Percentiles rank a stretch among this genome's conserved stretches.
Evolutionary conservation across 1,140 invertebrate genomes (phyloP).

Genomic region (Bombus pyrosoma): DNA sequence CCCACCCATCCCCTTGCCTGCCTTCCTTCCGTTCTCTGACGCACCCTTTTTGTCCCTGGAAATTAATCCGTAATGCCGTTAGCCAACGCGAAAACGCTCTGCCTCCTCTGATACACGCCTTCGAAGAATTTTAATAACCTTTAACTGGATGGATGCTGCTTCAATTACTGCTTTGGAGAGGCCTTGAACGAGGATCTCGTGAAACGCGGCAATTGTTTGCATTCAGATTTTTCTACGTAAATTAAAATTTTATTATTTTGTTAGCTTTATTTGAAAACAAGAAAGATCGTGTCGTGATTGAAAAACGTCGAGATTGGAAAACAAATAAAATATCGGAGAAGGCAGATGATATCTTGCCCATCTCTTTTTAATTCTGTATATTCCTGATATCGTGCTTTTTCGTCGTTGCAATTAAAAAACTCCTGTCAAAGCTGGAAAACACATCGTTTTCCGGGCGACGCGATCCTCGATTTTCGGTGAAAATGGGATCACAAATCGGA

Average conservation of each 20-base stretch:
- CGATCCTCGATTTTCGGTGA: not conserved
- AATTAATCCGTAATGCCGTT: slow-evolving; percentile 48
- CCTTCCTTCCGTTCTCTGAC: not conserved
- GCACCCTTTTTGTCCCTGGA: slow-evolving; percentile 42
- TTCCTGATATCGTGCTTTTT: slow-evolving; percentile 1
- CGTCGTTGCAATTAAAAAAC: not conserved
- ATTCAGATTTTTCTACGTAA: not conserved
- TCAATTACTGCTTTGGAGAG: not conserved
- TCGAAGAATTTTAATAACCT: slow-evolving; percentile 32
- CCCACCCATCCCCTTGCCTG: not conserved
- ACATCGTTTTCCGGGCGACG: not conserved
- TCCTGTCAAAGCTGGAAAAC: not conserved
- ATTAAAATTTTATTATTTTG: not conserved
- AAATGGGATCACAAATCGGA: not conserved
- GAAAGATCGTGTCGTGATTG: not conserved
- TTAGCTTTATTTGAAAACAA: not conserved
- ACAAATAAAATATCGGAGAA: not conserved
- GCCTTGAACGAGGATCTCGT: not conserved
- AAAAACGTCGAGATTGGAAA: not conserved
- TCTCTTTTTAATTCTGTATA: not conserved
- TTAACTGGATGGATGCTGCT: slow-evolving; percentile 13
- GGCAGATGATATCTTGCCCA: not conserved
- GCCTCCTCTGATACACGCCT: not conserved
- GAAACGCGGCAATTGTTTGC: no score
- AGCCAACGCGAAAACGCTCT: slow-evolving; percentile 15